phyloP scores from a whole-genome alignment of 2,113 vertebrate genomes.

The Todiramphus saurophagus region DNA sequence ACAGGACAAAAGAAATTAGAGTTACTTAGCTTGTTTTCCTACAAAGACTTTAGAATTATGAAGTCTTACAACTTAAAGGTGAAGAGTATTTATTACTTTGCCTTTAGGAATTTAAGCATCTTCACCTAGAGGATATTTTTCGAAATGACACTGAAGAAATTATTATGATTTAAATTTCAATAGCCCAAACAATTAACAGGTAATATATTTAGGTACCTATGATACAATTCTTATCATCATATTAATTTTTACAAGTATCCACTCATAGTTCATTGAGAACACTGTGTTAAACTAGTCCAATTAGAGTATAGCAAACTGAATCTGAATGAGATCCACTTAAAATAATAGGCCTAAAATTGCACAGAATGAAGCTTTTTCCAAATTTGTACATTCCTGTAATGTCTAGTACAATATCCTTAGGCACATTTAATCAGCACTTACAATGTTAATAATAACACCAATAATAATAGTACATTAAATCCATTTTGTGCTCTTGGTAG shows the following conservation, averaged over 20 bases:
- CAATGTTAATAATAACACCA: slow-evolving; percentile 63
- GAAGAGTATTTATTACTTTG: background rate
- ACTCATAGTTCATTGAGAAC: slow-evolving; percentile 54
- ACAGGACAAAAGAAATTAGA: background rate
- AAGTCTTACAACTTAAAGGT: background rate
- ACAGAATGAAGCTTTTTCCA: slow-evolving; percentile 75
- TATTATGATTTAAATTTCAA: background rate
- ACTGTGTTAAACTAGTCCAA: slow-evolving; percentile 66
- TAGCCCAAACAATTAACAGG: background rate
- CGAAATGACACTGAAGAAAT: background rate
- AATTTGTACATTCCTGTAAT: slow-evolving; percentile 80
- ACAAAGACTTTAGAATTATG: background rate
- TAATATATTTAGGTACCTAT: background rate
- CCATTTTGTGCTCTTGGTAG: slow-evolving; percentile 36
- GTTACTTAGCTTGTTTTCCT: background rate
- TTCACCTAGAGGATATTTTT: background rate
- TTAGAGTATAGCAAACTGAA: slow-evolving; percentile 72
- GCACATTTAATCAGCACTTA: slow-evolving; percentile 75
- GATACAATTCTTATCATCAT: background rate
- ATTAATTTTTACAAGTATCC: slow-evolving; percentile 37
- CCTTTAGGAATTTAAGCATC: background rate
- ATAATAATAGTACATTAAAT: slow-evolving; percentile 68
- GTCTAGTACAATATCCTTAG: slow-evolving; percentile 80
- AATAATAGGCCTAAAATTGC: slow-evolving; percentile 76
- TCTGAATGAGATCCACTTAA: slow-evolving; percentile 77